Evolutionary conservation across 2,888 invertebrate species (phyloP), one percentile per base, ranked within the genome.

Genomic region (Odontomyia ornata): DNA sequence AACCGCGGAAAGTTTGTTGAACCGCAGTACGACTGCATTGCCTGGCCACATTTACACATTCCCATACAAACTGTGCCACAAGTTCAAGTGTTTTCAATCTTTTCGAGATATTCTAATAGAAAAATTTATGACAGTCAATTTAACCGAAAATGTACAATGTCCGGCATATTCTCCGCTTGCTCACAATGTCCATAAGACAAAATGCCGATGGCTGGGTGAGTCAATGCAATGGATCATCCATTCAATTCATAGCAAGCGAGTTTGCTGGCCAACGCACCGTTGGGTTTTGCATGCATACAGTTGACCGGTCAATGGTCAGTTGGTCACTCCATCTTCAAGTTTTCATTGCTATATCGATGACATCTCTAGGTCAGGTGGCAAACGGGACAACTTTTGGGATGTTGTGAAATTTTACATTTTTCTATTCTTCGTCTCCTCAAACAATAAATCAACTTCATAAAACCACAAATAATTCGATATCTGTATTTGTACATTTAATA

Each of bases 51-150:
- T 52, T 43, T 43, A 52, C 15, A 9, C 60, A 23, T 69, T 69
- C 69, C 47, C 69, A 69, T 69, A 15, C 69, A 69, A 47, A 4
- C 47, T 11, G 25, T 67, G 23, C 18, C 46, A 36, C 46, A 30
- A 57, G 36, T 56, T 73, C 73, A 73, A 57, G 73, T 73, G 57
- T 73, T 73, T 57, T 43, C 30, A 56, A 30, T 72, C 72, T 57
- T 57, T 28, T 56, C 60, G 18, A 23, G 52, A 25, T 73, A 25
- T 43, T 73, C 73, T 30, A 36, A 46, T 47, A 75, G 72, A 71
- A 30, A 78, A 78, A 78, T 76, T 78, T 78, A 78, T 62, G 78
- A 75, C 78, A 76, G 76, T 76, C 78, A 72, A 78, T 78, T 78
- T 72, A 65, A 43, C 18, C n/a, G 9, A 56, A 76, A 69, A 78